Conservation (phyloP, 1,140 invertebrate species). For the Hylyphantes graminicola region DNA sequence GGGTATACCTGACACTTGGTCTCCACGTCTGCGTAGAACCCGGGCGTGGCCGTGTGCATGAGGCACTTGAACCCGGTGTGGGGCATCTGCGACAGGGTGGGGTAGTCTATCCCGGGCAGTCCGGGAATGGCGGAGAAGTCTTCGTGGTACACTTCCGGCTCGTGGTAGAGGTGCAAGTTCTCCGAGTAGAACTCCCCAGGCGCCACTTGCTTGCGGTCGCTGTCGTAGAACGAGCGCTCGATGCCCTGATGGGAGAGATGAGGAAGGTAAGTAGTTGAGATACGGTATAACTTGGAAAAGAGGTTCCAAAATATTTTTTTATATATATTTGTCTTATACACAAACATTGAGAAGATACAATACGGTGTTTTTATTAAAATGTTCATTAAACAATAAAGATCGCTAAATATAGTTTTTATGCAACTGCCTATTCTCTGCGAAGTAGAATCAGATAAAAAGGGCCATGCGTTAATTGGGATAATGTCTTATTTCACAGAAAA, state of each 20-base stretch:
- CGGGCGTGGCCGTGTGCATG: conserved; percentile 66
- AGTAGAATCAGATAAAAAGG: no score
- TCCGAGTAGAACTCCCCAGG: background rate
- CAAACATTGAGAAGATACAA: background rate
- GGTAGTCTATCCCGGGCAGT: conserved; percentile 60
- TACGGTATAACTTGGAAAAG: background rate
- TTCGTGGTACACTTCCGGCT: conserved; percentile 21
- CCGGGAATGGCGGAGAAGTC: conserved; percentile 60
- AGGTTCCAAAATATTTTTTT: background rate
- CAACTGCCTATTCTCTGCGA: no score
- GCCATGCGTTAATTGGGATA: no score
- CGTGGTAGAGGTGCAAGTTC: background rate
- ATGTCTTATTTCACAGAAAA: no score
- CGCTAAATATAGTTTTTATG: no score
- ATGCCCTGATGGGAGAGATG: background rate
- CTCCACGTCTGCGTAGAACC: conserved; percentile 81
- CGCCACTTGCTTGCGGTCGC: background rate
- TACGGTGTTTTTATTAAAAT: background rate
- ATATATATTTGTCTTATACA: background rate
- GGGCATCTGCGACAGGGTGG: conserved; percentile 61
- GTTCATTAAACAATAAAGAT: background rate
- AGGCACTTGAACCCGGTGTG: conserved; percentile 73
- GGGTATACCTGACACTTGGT: conserved; percentile 79
- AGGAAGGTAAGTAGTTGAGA: background rate
- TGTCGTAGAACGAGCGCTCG: background rate